These are phyloP conservation scores for Osmerus mordax DNA, from an alignment of 2,113 vertebrate species.

Conservation along the genomic window DNA sequence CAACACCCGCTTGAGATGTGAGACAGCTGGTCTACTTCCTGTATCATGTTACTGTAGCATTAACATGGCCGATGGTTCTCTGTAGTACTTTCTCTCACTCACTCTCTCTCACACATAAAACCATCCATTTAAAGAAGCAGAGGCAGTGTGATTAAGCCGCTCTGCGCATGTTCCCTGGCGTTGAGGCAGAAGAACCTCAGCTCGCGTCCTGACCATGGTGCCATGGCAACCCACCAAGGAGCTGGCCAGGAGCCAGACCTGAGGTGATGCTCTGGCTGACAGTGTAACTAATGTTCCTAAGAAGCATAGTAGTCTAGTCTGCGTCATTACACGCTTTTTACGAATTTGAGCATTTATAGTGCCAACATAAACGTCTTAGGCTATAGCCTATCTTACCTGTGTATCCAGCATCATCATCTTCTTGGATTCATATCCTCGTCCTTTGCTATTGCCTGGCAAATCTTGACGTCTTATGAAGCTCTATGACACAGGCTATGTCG, in stretches of 20 bases:
- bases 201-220: background rate
- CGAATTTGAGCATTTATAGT: too few species aligned
- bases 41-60: too few species aligned
- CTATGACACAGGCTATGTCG: conserved; percentile 7
- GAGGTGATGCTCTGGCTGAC: conserved; percentile 19
- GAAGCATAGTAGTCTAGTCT: background rate
- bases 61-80: too few species aligned
- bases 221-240: conserved; percentile 23
- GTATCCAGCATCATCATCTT: conserved; percentile 60
- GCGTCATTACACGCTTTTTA: background rate
- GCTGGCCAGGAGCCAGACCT: conserved; percentile 27
- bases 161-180: too few species aligned
- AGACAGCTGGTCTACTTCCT: too few species aligned
- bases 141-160: too few species aligned
- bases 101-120: too few species aligned
- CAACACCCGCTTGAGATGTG: too few species aligned
- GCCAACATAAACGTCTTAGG: background rate
- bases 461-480: conserved; percentile 10
- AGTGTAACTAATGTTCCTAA: conserved; percentile 20
- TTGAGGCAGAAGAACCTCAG: too few species aligned
- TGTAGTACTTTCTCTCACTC: too few species aligned
- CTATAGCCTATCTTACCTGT: conserved; percentile 36
- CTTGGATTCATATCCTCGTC: conserved; percentile 45
- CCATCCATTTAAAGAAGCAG: too few species aligned
- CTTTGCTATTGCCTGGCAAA: conserved; percentile 17